Evolutionary conservation across 2,113 vertebrate genomes (phyloP), one percentile per base, ranked within the genome.

Genomic region (Thalassoma bifasciatum): DNA sequence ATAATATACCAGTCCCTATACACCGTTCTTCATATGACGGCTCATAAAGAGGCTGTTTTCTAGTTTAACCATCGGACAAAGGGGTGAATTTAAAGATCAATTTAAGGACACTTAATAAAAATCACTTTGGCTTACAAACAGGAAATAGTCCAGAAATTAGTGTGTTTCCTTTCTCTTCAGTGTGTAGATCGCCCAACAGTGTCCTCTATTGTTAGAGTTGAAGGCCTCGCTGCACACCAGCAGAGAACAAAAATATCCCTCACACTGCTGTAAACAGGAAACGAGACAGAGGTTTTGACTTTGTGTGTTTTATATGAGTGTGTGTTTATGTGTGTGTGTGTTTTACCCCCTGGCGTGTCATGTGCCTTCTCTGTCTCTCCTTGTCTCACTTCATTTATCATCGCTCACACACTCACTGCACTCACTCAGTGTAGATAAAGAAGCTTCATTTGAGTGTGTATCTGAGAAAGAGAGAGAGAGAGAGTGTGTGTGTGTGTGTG

Each of bases 251-350:
- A 91, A 92, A 91, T 82, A 91, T 80, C 60, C 9, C 23, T 46
- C 51, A 16, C 70, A 82, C 61, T n/a, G 66, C 47, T 84, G 90
- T 93, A 93, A 94, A 94, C 93, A 94, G 93, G 93, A 94, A 92
- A 83, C 88, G 66, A 86, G 84, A 70, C 76, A 78, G 82, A 68
- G 56, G 72, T 79, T 84, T 59, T 22, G 19, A 44, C 46, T 65
- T 8, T 65, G 71, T 70, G 76, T 64, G 51, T 70, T 70, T 61
- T 47, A 19, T 22, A 49, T 30, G 30, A 19, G 36, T 67, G 52
- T 66, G 52, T 26, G 40, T 59, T 53, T 47, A 37, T 81, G 70
- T 86, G 17, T 46, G 44, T 46, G 16, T 46, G 40, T 59, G 53
- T 47, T 30, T 30, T 4, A 30, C 30, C 30, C 30, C 75, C 51